Evolutionary conservation across 2,113 vertebrate species (phyloP), one percentile per base, ranked within the genome.

Genomic region (Bombycilla garrulus): DNA sequence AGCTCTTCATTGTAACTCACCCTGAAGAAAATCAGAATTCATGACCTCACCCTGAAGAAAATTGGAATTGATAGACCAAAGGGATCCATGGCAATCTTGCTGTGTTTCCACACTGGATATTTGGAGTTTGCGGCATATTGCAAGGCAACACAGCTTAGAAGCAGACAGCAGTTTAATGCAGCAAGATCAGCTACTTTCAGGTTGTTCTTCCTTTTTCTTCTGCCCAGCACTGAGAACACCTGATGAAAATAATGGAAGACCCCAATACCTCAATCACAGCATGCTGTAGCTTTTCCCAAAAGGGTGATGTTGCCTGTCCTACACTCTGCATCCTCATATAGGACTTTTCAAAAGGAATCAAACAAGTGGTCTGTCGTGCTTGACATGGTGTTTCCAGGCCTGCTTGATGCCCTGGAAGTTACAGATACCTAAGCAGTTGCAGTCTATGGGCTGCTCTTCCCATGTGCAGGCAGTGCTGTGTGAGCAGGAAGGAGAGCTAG

Each of bases 241-340:
- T 81, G 44, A 20, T 48, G 51, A 74, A 64, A 76, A 79, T 56
- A 78, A 29, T 57, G n/a, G 40, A 81, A 76, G 53, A 21, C 7
- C 24, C 16, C 24, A 66, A 28, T 29, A 70, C 6, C 12, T 1
- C 4, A 72, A 72, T 19, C 0, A 1, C 12, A 48, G 17, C 1
- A 1, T 36, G 12, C 14, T 89, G 9, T 11, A 57, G 57, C 53
- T 26, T 18, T 74, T 14, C 35, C 40, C 2, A 4, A 15, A 22
- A 65, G 10, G 36, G 6, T 79, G 72, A 78, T 82, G 56, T 66
- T 89, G 25, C 33, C 56, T 82, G 51, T 93, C 80, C 80, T 88
- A 51, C 25, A 35, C 65, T 51, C 29, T 82, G 33, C 44, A 69
- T 65, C 20, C 40, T 71, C 67, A 85, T 45, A 77, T 31, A 15